phyloP scores from a whole-genome alignment of 2,888 invertebrate genomes.

The Neoitamus cyanurus region DNA sequence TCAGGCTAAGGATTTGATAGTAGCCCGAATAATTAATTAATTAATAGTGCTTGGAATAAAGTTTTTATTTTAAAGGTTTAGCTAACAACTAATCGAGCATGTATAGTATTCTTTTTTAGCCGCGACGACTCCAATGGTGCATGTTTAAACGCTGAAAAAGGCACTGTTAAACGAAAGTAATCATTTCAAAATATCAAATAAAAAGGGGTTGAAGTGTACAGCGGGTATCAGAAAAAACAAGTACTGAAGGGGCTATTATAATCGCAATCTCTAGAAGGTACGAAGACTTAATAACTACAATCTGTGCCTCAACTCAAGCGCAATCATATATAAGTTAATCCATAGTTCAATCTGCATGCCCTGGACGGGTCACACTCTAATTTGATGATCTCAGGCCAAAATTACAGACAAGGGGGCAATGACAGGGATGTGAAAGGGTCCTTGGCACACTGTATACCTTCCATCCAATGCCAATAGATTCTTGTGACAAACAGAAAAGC shows the following conservation, averaged over 20 bases:
- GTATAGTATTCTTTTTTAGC: background rate
- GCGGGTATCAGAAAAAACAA: background rate
- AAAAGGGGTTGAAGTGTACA: background rate
- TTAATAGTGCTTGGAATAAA: too few relatives aligned
- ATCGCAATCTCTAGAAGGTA: background rate
- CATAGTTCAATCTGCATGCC: conserved; percentile 37
- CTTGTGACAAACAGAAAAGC: too few relatives aligned
- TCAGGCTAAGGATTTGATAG: background rate
- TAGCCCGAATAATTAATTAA: too few relatives aligned
- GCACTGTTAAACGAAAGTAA: conserved; percentile 14
- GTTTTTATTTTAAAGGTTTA: too few relatives aligned
- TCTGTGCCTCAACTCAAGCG: background rate
- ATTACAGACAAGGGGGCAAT: conserved; percentile 22
- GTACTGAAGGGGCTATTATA: conserved; percentile 14
- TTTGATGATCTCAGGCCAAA: conserved; percentile 19
- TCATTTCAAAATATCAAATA: background rate
- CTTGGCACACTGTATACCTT: conserved; percentile 5
- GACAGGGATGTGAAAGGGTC: conserved; percentile 5
- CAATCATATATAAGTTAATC: conserved; percentile 35
- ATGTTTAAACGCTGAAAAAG: background rate
- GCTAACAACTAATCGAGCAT: too few relatives aligned
- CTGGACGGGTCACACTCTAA: conserved; percentile 13
- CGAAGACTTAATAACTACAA: conserved; percentile 34
- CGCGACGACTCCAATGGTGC: background rate
- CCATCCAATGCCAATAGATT: conserved; percentile 27